Base-by-base conservation (phyloP, 2,888 invertebrate genomes). In the Orthonevra nobilis region DNA sequence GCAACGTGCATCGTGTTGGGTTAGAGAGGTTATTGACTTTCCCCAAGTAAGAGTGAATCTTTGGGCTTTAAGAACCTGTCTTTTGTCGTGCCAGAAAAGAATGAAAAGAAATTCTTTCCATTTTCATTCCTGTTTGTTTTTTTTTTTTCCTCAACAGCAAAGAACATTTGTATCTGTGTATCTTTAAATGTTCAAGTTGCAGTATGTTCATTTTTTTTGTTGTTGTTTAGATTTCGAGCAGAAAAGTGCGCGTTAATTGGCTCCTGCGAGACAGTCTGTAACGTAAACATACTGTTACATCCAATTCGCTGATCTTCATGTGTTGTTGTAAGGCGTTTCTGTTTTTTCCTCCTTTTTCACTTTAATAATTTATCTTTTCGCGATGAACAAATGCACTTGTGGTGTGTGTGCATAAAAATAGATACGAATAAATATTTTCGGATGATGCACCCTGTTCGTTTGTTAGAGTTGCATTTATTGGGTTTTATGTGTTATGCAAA, bases 201-300 rank as follows among this genome's bases (percentile, higher is more conserved):
- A 52, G n/a, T 28, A n/a, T n/a, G 10, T n/a, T n/a, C 10, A 9
- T 1, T 10, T n/a, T 10, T 44, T n/a, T 32, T 12, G 14, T 17
- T 34, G 50, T 63, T 42, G 48, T 68, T 68, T 69, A 23, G 54
- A 15, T 40, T 56, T 17, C 44, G 34, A 15, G 7, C 32, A 50
- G 63, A 42, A 56, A 77, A 77, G 70, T 77, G 70, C 77, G 52
- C 52, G 77, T 66, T 77, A 77, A 77, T 77, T 77, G 70, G 52
- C 60, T 66, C 6, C 38, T 60, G 38, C 44, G 42, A 70, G 64
- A 70, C 64, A 70, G 46, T 66, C 14, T 48, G 32, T 17, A 77
- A 66, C 54, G 77, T 77, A 77, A 77, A 77, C 77, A 77, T 52
- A 52, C n/a, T n/a, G n/a, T n/a, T n/a, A n/a, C 42, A 52, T 56